Evolutionary conservation across 2,797 vertebrate genomes (phyloP).

Genomic region (Pelochelys cantorii): DNA sequence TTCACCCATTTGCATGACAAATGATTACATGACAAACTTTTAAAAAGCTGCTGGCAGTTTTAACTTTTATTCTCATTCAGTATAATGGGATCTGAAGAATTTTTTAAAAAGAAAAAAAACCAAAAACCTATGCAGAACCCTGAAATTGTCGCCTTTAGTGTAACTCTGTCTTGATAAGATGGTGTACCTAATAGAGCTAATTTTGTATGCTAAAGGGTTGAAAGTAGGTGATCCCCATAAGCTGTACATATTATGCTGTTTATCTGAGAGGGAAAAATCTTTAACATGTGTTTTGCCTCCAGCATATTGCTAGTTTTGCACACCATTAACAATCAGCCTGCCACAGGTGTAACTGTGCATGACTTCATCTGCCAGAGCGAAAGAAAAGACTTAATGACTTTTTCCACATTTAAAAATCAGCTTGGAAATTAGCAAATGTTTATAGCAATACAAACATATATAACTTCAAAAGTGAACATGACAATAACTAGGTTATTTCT

Average conservation of each 20-base stretch:
- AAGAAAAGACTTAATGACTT: slow-evolving; percentile 2
- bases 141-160: background rate
- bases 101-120: slow-evolving; percentile 29
- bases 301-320: background rate
- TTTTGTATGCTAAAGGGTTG: background rate
- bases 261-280: background rate
- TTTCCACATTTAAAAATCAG: slow-evolving; percentile 18
- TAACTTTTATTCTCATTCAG: background rate
- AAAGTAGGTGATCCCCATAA: background rate
- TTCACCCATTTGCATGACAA: slow-evolving; percentile 20
- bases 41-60: slow-evolving; percentile 12
- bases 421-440: background rate
- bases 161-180: background rate
- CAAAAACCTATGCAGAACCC: background rate
- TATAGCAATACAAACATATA: background rate
- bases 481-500: background rate
- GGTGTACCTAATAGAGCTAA: background rate
- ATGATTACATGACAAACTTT: slow-evolving; percentile 15
- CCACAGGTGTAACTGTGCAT: background rate
- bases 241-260: background rate
- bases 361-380: slow-evolving; percentile 1
- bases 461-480: background rate
- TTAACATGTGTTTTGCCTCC: background rate
- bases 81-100: background rate
- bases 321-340: background rate